Evolutionary conservation across 1,140 invertebrate species (phyloP).

Genomic region (Melanaphis sacchari): DNA sequence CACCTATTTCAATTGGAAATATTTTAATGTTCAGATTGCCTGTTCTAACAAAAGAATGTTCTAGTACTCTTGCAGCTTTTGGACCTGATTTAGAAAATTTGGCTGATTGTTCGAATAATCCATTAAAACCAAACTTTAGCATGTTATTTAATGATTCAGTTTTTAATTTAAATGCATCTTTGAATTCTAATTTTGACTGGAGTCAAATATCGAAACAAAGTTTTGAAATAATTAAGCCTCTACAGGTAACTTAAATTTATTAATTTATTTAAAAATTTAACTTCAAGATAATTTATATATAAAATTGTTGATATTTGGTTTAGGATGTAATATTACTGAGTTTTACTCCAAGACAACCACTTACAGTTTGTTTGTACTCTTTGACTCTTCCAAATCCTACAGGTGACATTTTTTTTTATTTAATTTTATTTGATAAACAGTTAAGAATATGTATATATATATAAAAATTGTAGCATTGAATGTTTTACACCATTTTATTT

Average conservation of each 20-base stretch:
- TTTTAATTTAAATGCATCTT: conserved; percentile 47
- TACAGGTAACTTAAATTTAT: conserved; percentile 40
- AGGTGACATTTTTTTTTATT: conserved; percentile 33
- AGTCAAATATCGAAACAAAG: conserved; percentile 37
- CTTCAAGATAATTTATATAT: background rate
- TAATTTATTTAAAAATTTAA: background rate
- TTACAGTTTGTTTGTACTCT: conserved; percentile 45
- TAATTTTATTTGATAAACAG: background rate
- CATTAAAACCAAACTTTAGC: conserved; percentile 56
- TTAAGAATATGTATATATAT: background rate
- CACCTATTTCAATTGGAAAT: conserved; percentile 67
- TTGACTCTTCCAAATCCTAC: conserved; percentile 49
- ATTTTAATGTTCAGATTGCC: conserved; percentile 67
- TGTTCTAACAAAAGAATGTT: conserved; percentile 65
- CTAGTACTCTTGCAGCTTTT: conserved; percentile 59
- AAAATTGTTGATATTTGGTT: background rate
- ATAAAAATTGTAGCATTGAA: no score
- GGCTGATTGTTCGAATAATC: conserved; percentile 52
- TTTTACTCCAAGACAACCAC: conserved; percentile 49
- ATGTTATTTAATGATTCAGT: conserved; percentile 51
- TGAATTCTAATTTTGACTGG: conserved; percentile 46
- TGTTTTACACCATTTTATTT: background rate
- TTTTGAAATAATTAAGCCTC: conserved; percentile 52
- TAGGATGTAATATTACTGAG: conserved; percentile 53
- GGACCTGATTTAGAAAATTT: conserved; percentile 57